Conservation (phyloP, 1,140 invertebrate genomes). For the Papilio machaon region DNA sequence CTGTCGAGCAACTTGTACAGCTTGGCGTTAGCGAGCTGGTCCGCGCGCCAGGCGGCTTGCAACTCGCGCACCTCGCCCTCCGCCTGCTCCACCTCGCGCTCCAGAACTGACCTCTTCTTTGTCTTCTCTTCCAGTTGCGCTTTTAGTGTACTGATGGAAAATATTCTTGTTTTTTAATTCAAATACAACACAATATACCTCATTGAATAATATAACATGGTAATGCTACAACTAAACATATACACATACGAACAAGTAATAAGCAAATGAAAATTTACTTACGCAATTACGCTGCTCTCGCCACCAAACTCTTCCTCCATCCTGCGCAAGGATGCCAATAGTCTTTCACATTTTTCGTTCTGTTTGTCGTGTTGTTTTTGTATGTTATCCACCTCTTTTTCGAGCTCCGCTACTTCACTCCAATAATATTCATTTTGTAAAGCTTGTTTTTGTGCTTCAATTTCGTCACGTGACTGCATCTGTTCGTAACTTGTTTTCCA, state of each 20-base stretch:
- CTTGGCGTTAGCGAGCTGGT: constrained; percentile 49
- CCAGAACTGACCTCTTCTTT: constrained; percentile 43
- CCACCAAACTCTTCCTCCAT: constrained; percentile 61
- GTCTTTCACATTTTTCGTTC: constrained; percentile 59
- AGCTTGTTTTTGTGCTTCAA: constrained; percentile 73
- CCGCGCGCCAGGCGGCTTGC: constrained; percentile 41
- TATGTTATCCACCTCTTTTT: constrained; percentile 52
- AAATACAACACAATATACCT: no score
- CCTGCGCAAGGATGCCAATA: constrained; percentile 53
- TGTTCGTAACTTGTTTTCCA: constrained; percentile 82
- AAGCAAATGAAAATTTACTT: constrained; percentile 41
- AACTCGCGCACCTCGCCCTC: constrained; percentile 46
- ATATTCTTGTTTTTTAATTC: neutral
- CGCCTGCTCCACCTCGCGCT: constrained; percentile 50
- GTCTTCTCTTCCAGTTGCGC: constrained; percentile 49
- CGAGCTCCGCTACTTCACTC: constrained; percentile 71
- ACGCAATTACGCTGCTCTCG: constrained; percentile 58
- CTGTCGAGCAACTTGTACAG: constrained; percentile 55
- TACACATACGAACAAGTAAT: neutral
- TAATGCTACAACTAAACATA: neutral
- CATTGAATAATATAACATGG: no score
- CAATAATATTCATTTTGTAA: constrained; percentile 82
- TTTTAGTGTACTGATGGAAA: constrained; percentile 50
- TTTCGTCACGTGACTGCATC: constrained; percentile 81
- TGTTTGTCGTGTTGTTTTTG: constrained; percentile 56